Evolutionary conservation across 1,140 invertebrate species (phyloP), one percentile per base, ranked within the genome.

Genomic region (Anoplolepis gracilipes): DNA sequence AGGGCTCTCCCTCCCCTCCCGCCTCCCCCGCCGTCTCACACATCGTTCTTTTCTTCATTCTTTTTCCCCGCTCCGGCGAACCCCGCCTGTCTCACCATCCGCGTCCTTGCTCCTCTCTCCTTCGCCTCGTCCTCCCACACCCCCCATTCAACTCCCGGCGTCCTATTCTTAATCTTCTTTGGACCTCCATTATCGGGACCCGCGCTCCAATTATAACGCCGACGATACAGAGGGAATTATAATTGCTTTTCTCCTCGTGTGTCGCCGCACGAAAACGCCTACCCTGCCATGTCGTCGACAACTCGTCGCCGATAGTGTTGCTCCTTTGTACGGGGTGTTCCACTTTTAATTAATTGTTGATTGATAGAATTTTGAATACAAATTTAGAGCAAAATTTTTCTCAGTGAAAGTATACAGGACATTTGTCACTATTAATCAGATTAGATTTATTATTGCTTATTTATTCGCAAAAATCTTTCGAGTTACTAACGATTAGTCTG

Each of bases 141-240:
- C 82, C 72, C 82, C 73, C 77, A 73, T 81, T 36, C 46, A 79
- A 78, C 62, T 42, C 49, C 78, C 61, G 55, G 57, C 72, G 62
- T 92, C 86, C 92, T 92, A 92, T 94, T 94, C 91, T 94, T 94
- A 94, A 95, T 94, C 94, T 94, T 94, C 94, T 93, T 94, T 94
- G 90, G 92, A 92, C 91, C 91, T 92, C 93, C 90, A 95, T 94
- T 94, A 94, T 94, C 92, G 92, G 84, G 89, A 77, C 85, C 91
- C 92, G 90, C 90, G 89, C 87, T 92, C 92, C 94, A 95, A 94
- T 94, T 94, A 95, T 93, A 93, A 94, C 92, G 88, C 88, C 89
- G 73, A 77, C 85, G 91, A 92, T 94, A 93, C 87, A 91, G 59
- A 79, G 82, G 87, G 93, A 94, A 93, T 94, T 93, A 94, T 93